Conservation (phyloP, 2,797 vertebrate genomes). For the Ptychobarbus kaznakovi region DNA sequence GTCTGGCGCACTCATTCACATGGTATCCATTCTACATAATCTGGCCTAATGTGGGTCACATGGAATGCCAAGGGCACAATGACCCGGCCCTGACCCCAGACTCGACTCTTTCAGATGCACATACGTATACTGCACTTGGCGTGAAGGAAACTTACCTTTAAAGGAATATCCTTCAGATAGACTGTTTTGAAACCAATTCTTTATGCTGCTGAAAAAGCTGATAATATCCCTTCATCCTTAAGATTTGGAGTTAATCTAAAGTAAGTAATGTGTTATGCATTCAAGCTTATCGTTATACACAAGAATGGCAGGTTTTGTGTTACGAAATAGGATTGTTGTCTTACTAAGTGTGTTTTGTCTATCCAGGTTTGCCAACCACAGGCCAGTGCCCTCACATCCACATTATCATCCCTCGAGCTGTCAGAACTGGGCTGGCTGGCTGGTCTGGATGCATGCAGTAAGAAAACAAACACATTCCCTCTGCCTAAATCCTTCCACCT, state of each 20-base stretch:
- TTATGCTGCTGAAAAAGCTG: not conserved
- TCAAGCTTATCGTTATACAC: slow-evolving; percentile 21
- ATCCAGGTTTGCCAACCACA: slow-evolving; percentile 37
- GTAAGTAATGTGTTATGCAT: not conserved
- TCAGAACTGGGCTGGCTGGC: slow-evolving; percentile 48
- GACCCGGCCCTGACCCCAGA: slow-evolving; percentile 53
- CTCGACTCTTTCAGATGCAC: slow-evolving; percentile 25
- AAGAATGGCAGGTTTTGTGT: not conserved
- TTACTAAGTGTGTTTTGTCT: slow-evolving; percentile 4
- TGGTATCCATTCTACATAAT: slow-evolving; percentile 42
- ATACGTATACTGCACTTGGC: not conserved
- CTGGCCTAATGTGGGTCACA: slow-evolving; percentile 43
- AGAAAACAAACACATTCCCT: slow-evolving; percentile 53
- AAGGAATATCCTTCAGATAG: slow-evolving; percentile 18
- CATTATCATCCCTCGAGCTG: slow-evolving; percentile 49
- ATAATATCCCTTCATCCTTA: not conserved
- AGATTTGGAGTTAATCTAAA: not conserved
- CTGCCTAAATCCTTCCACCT: slow-evolving; percentile 29
- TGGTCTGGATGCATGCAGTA: slow-evolving; percentile 58
- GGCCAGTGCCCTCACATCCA: slow-evolving; percentile 48
- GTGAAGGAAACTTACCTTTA: slow-evolving; percentile 25
- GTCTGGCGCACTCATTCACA: slow-evolving; percentile 33
- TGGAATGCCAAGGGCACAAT: slow-evolving; percentile 30
- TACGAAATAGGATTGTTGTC: not conserved
- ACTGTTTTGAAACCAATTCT: not conserved